These are phyloP conservation scores for Cygnus buccinator DNA, from an alignment of 2,113 vertebrate genomes.

Conservation along the genomic window DNA sequence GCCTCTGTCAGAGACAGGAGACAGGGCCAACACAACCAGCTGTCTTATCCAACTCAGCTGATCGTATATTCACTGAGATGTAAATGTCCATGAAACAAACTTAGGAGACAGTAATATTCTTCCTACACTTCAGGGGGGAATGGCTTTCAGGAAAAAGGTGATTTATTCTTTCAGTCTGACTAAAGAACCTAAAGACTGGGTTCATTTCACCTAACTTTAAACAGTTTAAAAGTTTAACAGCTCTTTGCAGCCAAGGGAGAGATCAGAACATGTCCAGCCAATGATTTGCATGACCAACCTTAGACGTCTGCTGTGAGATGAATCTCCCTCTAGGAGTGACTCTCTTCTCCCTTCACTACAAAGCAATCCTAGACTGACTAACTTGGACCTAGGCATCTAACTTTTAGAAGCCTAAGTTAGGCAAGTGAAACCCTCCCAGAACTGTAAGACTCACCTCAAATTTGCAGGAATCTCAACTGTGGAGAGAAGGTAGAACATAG, in stretches of 20 bases:
- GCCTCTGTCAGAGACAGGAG: neutral
- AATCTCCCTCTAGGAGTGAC: neutral
- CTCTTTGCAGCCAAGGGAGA: neutral
- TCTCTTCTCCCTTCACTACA: conserved; percentile 35
- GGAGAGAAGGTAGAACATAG: neutral
- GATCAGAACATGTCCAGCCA: neutral
- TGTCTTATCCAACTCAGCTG: neutral
- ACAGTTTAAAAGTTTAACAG: neutral
- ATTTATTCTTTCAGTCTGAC: neutral
- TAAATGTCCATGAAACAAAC: neutral
- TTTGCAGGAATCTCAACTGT: neutral
- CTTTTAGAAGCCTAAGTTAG: conserved; percentile 17
- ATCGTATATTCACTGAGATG: rapidly evolving
- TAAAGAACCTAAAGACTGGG: neutral
- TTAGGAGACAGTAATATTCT: neutral
- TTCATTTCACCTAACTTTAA: neutral
- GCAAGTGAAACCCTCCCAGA: conserved; percentile 28
- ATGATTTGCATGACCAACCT: neutral
- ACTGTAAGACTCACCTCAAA: neutral
- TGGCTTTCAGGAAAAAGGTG: neutral
- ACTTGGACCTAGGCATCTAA: conserved; percentile 5
- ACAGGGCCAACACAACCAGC: neutral
- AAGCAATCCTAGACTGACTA: conserved; percentile 25
- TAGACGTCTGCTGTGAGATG: conserved; percentile 2
- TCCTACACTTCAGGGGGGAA: neutral